Base-by-base conservation (phyloP, 2,113 vertebrate species). In the Chaetura pelagica region DNA sequence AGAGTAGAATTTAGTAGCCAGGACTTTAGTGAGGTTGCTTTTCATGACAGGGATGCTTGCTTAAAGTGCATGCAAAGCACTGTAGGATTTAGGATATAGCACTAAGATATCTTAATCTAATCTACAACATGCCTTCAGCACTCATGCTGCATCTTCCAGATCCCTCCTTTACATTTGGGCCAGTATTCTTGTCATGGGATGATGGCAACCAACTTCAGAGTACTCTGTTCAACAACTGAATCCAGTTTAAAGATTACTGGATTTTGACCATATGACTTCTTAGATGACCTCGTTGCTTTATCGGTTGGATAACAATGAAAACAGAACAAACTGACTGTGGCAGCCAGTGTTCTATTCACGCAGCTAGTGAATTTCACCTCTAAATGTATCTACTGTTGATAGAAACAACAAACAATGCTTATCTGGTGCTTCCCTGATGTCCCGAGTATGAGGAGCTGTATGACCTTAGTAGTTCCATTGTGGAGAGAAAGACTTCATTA, bases 191-290 rank as follows among this genome's bases (percentile, higher is more conserved):
- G n/a, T 58, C 30, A 54, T 55, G 46, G 35, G 54, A 73, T 42
- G 14, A n/a, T 32, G 30, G 21, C 8, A 84, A 62, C 7, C 10
- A 61, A 27, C 21, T 51, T 80, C 29, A 69, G 51, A 44, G 5
- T 54, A 72, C 87, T 61, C 4, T 52, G 6, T 4, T 27, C 7
- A 29, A 26, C 74, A 80, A 10, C 16, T 30, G 52, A 40, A 30
- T 20, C 5, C 2, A 29, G 38, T 66, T 69, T 2, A 22, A 58
- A 84, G 38, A 42, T 24, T 1, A 3, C 4, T 42, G 2, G 0
- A 3, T 83, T 89, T 73, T 86, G 2, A 49, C 5, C 8, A 12
- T 16, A 49, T 23, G 10, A 23, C 15, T 73, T 66, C 22, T 69
- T 30, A 69, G 49, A 81, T 40, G 18, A 77, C 6, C 23, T 75